phyloP scores from a whole-genome alignment of 2,113 vertebrate genomes.

The Martes martes region DNA sequence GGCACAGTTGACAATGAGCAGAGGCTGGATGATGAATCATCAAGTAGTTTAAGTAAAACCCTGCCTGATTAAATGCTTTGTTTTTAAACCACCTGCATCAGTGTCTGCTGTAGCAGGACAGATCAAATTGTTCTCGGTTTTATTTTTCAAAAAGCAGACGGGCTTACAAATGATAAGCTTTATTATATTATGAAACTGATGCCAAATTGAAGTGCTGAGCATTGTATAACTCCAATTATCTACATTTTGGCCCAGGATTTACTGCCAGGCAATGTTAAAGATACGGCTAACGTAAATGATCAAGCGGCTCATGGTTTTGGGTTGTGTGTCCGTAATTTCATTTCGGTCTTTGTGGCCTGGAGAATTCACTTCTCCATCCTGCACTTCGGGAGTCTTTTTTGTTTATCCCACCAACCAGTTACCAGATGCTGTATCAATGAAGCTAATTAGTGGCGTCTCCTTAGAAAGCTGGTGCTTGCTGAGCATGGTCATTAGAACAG shows the following conservation, averaged over 20 bases:
- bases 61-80: constrained; percentile 84
- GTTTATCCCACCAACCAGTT: constrained; percentile 72
- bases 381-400: constrained; percentile 59
- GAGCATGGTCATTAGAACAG: constrained; percentile 64
- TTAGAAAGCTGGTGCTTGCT: constrained; percentile 61
- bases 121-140: constrained; percentile 79
- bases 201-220: constrained; percentile 71
- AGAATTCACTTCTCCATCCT: constrained; percentile 69
- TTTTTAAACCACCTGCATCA: constrained; percentile 81
- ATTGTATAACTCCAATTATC: constrained; percentile 72
- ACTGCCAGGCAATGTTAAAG: constrained; percentile 60
- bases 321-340: constrained; percentile 58
- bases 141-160: constrained; percentile 72
- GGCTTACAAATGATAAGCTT: constrained; percentile 80
- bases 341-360: constrained; percentile 60
- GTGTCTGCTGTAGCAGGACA: constrained; percentile 77
- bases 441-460: constrained; percentile 70
- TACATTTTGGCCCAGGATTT: constrained; percentile 63
- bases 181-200: constrained; percentile 79
- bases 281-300: constrained; percentile 57
- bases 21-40: constrained; percentile 80
- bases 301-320: constrained; percentile 44
- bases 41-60: constrained; percentile 82
- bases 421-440: constrained; percentile 58
- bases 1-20: constrained; percentile 77